Conservation (phyloP, 2,113 vertebrate species). For the Melanostigma gelatinosum region DNA sequence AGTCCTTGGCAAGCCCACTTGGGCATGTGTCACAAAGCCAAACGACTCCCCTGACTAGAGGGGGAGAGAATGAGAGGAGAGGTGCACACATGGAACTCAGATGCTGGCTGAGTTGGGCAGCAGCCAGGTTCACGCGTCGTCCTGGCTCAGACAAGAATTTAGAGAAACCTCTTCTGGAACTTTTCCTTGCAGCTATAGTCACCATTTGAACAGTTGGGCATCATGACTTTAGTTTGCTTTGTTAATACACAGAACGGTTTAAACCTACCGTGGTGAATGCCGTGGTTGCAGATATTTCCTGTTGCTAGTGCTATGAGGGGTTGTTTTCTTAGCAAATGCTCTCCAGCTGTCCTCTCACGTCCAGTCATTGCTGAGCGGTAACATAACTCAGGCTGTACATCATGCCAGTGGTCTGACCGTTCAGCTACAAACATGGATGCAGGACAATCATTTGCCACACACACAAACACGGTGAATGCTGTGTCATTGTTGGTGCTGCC, state of each 20-base stretch:
- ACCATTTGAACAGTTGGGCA: background rate
- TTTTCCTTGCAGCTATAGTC: conserved; percentile 6
- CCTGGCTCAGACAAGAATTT: conserved; percentile 44
- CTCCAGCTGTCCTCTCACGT: background rate
- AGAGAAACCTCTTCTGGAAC: conserved; percentile 33
- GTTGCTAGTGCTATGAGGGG: no score
- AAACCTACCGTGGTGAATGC: background rate
- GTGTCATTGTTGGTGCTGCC: background rate
- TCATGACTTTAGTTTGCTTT: conserved; percentile 14
- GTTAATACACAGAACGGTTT: background rate
- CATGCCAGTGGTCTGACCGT: background rate
- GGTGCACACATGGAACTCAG: conserved; percentile 73
- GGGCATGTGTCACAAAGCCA: conserved; percentile 59
- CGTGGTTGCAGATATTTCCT: background rate
- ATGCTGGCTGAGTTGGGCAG: conserved; percentile 59
- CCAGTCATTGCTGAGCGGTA: background rate
- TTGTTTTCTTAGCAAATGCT: background rate
- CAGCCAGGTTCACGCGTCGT: conserved; percentile 38
- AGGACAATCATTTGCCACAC: background rate
- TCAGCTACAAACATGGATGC: background rate
- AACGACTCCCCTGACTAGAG: conserved; percentile 40
- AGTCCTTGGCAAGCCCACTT: conserved; percentile 52
- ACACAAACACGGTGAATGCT: background rate
- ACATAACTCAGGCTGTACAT: background rate
- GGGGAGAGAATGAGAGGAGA: conserved; percentile 37